Base-by-base conservation (phyloP, 2,797 vertebrate species). In the Poeciliopsis presidionis region DNA sequence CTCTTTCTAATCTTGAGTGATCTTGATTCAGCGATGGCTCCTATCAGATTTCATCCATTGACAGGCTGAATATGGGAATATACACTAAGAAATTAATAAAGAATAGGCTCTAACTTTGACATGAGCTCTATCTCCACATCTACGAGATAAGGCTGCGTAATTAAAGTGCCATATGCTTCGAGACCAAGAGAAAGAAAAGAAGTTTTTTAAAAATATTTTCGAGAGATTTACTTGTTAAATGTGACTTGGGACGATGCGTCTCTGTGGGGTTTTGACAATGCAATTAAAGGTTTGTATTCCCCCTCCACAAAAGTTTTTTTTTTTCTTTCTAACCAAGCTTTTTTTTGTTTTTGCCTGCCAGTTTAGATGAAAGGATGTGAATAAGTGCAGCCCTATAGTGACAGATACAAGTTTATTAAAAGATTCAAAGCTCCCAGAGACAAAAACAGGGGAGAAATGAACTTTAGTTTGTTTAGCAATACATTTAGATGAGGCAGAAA, bases 61-160 rank as follows among this genome's bases (percentile, higher is more conserved):
- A 95, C 94, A 93, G 93, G 28, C 87, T 76, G 93, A 93, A 93
- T 93, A 91, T 94, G 94, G 94, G 94, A 90, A 94, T 93, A 95
- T 95, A 95, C 94, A 86, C 92, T 92, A 89, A 92, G 94, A 93
- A 94, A 94, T 92, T 93, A 95, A 95, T 95, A 95, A 95, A 95
- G 93, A 90, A 82, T 69, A 87, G 88, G 85, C 88, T 95, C 90
- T 92, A 93, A 95, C 93, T 93, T 91, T 94, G 93, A 94, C 92
- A 86, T 41, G 75, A 91, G 90, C 91, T 91, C 90, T 94, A 96
- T 95, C 95, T 93, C 84, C 89, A 91, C 91, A 96, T 95, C 95
- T 91, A 94, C 95, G 95, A 93, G 94, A 95, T 95, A 95, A 94
- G 93, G 81, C 85, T 84, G 88, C 89, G 92, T 95, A 96, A 96